Base-by-base conservation (phyloP, 2,113 vertebrate species). In the Mungos mungo region DNA sequence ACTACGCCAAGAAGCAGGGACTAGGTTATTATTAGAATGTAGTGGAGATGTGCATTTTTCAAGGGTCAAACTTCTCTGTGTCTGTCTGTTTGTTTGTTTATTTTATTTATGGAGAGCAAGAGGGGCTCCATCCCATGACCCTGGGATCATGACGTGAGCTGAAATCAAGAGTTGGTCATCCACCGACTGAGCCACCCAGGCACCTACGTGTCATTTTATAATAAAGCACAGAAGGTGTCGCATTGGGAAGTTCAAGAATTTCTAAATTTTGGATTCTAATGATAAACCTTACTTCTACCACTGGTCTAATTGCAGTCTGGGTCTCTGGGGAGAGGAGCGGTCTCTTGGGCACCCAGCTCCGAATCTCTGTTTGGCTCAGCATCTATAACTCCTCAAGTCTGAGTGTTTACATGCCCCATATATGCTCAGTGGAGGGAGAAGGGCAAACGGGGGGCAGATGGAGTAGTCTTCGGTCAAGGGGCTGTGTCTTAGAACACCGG, bases 341-440 rank as follows among this genome's bases (percentile, higher is more conserved):
- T 27, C 41, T 9, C 47, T 41, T 31, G 9, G 1, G 38, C 33
- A 47, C 15, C 19, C 15, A 6, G 38, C 71, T 54, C 83, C 12
- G 10, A 52, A 7, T 19, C 23, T 23, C 41, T 52, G 31, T 25
- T 79, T 35, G 60, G 77, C 57, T 80, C 12, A 15, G 47, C 27
- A 21, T 27, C 5, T 31, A 16, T 31, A 50, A 2, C 14, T 41
- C n/a, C 80, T 50, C 21, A 2, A 16, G 15, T 74, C 16, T 16
- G 77, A 33, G 21, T 35, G 47, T 19, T 1, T 2, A 2, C 10
- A 1, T 7, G 21, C 68, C 63, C 38, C 31, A 0, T 38, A 14
- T 3, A 21, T 0, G 1, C 10, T n/a, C 81, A 29, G 3, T 45
- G 29, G 7, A 11, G 1, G 2, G 21, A n/a, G 11, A 63, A 21